Evolutionary conservation across 2,113 vertebrate species (phyloP), one percentile per base, ranked within the genome.

Genomic region (Tachycineta bicolor): DNA sequence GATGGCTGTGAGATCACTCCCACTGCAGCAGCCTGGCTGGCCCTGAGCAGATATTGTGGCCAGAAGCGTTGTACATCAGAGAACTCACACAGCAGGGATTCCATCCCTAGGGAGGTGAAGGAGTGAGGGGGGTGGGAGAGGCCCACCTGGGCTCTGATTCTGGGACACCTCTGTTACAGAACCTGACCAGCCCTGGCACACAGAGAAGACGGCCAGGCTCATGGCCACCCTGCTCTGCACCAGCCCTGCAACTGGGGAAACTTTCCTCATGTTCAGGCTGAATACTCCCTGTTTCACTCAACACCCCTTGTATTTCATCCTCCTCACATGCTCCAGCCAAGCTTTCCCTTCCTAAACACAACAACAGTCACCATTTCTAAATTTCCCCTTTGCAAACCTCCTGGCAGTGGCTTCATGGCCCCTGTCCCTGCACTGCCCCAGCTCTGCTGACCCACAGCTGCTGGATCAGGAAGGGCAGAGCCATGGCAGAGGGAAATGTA

Each of bases 181-280:
- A 12, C 17, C 28, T 1, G 2, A 62, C 10, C 28, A 50, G 23
- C 47, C 28, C 46, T 41, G 74, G 34, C 28, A 26, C 46, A 33
- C 34, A 50, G 12, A 12, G 44, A 39, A 16, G 34, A 21, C 1
- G 2, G 34, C 28, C 1, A 0, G 34, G 34, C 22, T 62, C 17
- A 12, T 25, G 28, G 46, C 46, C 28, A 62, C 17, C 12, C 74
- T 77, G 74, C 34, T 62, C 58, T 33, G 58, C 58, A 62, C 28
- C 46, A 62, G 13, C 21, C 17, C 46, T 41, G 46, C 28, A 49
- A 6, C 22, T 3, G 10, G 17, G 46, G 10, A 33, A 62, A 49
- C 41, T 33, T 33, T 33, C 46, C 28, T 41, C 29, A 41, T 26
- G 34, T 41, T 28, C 58, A 39, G 17, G 43, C 17, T 77, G 46